Base-by-base conservation (phyloP, 2,797 vertebrate species). In the Vultur gryphus region DNA sequence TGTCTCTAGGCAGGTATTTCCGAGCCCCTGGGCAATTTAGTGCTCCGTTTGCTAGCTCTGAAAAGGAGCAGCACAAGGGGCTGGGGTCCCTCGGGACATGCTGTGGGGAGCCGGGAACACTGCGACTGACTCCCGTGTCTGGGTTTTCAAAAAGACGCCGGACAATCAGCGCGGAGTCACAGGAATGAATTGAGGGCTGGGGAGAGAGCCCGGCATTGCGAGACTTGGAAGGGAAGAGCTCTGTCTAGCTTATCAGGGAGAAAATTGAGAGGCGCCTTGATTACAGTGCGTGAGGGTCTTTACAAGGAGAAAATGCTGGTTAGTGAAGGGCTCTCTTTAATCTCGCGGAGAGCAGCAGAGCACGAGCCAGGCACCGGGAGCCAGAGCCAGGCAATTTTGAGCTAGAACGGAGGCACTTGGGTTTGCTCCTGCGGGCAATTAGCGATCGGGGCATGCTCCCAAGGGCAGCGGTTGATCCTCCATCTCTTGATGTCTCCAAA, bases 291-390 rank as follows among this genome's bases (percentile, higher is more conserved):
- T 85, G 78, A 43, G 59, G 75, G 91, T 92, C 91, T 96, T 95
- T 93, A 92, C 95, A 93, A 92, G 87, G 89, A 93, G 89, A 91
- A 97, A 78, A 93, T 61, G 61, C 87, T 78, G 83, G 89, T 91
- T 89, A 76, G 65, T 10, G 51, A 91, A 94, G 76, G 43, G 39
- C 54, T 79, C 15, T 89, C 93, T 96, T 95, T 96, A 91, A 91
- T 96, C 93, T 94, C 13, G 7, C 2, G 24, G 69, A 81, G 79
- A 78, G 23, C 52, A 78, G 71, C 6, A 2, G 61, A 89, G 77
- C 66, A 71, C 1, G 8, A 87, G 95, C 89, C 95, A 95, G 71
- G 67, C 77, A 79, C 17, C 0, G 3, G 55, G 44, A 87, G 59
- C 52, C 2, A 17, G 67, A 96, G 90, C 87, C 92, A 94, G 91